A percentile compares a stretch with the other conserved stretches of the same genome.
These are phyloP conservation scores for Drosophila albomicans DNA, from an alignment of 1,140 invertebrate genomes.

Conservation along the genomic window DNA sequence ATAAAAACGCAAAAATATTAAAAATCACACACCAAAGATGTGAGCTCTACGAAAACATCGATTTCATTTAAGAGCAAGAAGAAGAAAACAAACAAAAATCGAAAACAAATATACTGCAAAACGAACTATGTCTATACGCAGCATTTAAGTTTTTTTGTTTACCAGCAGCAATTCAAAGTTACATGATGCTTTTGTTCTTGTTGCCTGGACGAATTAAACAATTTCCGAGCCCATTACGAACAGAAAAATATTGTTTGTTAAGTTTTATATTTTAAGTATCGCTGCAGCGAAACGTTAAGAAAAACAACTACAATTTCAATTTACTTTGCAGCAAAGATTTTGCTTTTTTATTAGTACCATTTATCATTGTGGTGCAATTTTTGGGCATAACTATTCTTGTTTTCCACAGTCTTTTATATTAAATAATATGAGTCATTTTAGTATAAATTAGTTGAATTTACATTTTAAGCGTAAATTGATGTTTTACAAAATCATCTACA, in stretches of 20 bases:
- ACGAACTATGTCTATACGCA: constrained; percentile 61
- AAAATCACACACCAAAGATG: constrained; percentile 39
- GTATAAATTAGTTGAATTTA: constrained; percentile 78
- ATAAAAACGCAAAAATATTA: constrained; percentile 20
- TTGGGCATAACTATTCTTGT: constrained; percentile 61
- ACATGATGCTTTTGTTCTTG: constrained; percentile 41
- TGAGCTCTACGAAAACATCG: constrained; percentile 49
- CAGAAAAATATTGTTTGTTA: constrained; percentile 73
- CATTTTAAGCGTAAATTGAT: constrained; percentile 53
- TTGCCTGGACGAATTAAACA: constrained; percentile 62
- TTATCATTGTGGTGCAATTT: constrained; percentile 69
- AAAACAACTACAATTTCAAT: constrained; percentile 40
- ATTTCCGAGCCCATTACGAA: constrained; percentile 76
- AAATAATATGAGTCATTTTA: constrained; percentile 68
- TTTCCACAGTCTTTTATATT: constrained; percentile 40
- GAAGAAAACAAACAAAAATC: constrained; percentile 40
- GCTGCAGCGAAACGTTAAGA: constrained; percentile 38
- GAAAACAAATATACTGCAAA: constrained; percentile 63
- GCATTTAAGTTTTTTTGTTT: constrained; percentile 73
- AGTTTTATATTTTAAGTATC: constrained; percentile 72
- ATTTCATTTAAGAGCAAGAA: constrained; percentile 50
- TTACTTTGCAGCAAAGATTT: constrained; percentile 64
- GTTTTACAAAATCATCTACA: constrained; percentile 51
- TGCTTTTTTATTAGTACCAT: constrained; percentile 49
- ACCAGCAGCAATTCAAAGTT: constrained; percentile 41